Conservation (phyloP, 53 echinoderm and acorn worm species). For the Crossaster papposus region DNA sequence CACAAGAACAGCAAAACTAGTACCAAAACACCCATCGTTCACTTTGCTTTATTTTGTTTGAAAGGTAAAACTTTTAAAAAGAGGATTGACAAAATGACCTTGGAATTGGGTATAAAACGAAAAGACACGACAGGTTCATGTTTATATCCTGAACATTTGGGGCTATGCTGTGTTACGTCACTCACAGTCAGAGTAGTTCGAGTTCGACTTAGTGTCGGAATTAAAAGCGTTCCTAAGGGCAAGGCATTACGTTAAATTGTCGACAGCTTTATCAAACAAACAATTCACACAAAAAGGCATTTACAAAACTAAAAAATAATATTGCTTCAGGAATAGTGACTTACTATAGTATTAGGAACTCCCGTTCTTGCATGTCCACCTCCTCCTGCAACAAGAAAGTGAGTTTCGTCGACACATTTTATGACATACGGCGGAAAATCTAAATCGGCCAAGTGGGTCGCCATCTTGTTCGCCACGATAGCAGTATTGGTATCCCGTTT, state of each 20-base stretch:
- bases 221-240: constrained; percentile 1
- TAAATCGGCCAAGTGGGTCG: constrained; percentile 78
- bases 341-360: constrained; percentile 89
- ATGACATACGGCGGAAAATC: constrained; percentile 97
- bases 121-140: no score
- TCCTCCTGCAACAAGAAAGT: constrained; percentile 97
- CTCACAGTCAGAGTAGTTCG: no score
- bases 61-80: no score
- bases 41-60: no score
- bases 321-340: background rate
- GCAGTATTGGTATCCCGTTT: constrained; percentile 30
- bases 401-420: constrained; percentile 93
- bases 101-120: no score
- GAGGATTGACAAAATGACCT: no score
- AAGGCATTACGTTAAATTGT: no score
- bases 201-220: background rate
- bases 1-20: no score
- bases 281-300: background rate
- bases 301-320: background rate
- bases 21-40: no score
- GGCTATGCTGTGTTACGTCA: no score
- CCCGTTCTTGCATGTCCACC: constrained; percentile 90
- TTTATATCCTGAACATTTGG: no score
- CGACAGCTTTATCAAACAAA: background rate
- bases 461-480: constrained; percentile 82